Percentiles rank a stretch among this genome's conserved stretches.
Evolutionary conservation across 2,113 vertebrate species (phyloP).

Genomic region (Callocephalon fimbriatum): DNA sequence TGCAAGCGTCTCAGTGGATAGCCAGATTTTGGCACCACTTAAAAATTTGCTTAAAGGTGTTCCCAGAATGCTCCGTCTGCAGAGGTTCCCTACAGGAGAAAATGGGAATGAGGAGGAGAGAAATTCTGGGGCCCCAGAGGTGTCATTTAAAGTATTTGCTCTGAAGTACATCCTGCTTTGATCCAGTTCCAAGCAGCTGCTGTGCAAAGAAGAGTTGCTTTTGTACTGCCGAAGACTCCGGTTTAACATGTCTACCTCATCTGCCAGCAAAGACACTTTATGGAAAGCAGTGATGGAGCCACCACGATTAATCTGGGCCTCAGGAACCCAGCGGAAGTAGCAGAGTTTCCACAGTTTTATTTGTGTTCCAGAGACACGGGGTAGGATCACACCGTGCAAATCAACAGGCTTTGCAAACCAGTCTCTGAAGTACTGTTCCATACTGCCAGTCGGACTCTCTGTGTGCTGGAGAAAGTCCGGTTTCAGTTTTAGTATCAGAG

Average conservation of each 20-base stretch:
- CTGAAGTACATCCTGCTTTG: slow-evolving; percentile 91
- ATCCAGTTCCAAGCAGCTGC: slow-evolving; percentile 59
- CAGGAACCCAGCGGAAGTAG: slow-evolving; percentile 96
- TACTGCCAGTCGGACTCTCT: slow-evolving; percentile 67
- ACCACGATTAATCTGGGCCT: slow-evolving; percentile 88
- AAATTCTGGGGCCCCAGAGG: slow-evolving; percentile 78
- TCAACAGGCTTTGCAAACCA: slow-evolving; percentile 87
- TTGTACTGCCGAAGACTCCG: slow-evolving; percentile 83
- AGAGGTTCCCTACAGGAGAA: slow-evolving; percentile 92
- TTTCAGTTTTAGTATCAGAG: slow-evolving; percentile 82
- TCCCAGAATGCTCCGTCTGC: slow-evolving; percentile 87
- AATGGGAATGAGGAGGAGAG: slow-evolving; percentile 96
- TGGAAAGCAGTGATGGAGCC: slow-evolving; percentile 87
- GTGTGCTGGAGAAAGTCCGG: slow-evolving; percentile 75
- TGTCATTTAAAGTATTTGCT: slow-evolving; percentile 63
- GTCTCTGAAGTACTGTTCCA: slow-evolving; percentile 86
- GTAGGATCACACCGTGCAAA: slow-evolving; percentile 87
- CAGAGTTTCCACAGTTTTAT: slow-evolving; percentile 94
- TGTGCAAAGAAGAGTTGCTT: slow-evolving; percentile 65
- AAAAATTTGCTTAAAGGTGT: slow-evolving; percentile 95
- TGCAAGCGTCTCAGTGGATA: slow-evolving; percentile 94
- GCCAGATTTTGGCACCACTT: slow-evolving; percentile 94
- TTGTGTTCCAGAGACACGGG: slow-evolving; percentile 82
- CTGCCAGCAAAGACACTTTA: slow-evolving; percentile 86
- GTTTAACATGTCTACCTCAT: slow-evolving; percentile 89